Conservation (phyloP, 2,888 invertebrate species). For the Drosophila prostipennis region DNA sequence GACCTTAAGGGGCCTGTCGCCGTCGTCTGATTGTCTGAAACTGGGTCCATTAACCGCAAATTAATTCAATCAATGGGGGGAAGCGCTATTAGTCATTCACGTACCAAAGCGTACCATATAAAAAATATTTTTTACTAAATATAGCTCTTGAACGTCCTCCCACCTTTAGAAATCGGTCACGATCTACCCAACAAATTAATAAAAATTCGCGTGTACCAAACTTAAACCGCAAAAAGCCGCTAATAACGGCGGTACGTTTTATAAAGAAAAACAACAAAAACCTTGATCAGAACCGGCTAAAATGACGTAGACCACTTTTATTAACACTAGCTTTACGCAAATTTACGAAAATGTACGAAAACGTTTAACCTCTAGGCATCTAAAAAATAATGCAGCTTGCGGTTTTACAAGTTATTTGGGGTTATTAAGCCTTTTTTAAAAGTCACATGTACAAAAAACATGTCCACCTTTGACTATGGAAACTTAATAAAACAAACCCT, state of each 20-base stretch:
- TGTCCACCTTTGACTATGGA: not conserved
- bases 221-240: conserved; percentile 59
- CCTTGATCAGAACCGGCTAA: conserved; percentile 50
- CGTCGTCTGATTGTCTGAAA: not conserved
- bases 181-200: conserved; percentile 22
- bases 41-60: conserved; percentile 28
- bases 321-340: conserved; percentile 54
- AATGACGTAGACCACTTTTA: conserved; percentile 60
- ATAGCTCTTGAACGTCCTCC: conserved; percentile 49
- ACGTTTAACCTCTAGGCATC: not conserved
- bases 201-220: conserved; percentile 39
- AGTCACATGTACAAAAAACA: not conserved
- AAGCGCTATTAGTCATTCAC: conserved; percentile 30
- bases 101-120: conserved; percentile 39
- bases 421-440: not conserved
- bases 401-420: not conserved
- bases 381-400: not conserved
- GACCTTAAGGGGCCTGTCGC: conserved; percentile 43
- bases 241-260: conserved; percentile 44
- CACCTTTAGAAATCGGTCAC: conserved; percentile 62
- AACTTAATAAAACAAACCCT: not conserved
- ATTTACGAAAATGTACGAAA: conserved; percentile 20
- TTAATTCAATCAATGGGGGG: conserved; percentile 29
- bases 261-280: conserved; percentile 42
- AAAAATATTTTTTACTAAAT: conserved; percentile 43